Evolutionary conservation across 2,797 vertebrate species (phyloP).

Genomic region (Pteropus rufus): DNA sequence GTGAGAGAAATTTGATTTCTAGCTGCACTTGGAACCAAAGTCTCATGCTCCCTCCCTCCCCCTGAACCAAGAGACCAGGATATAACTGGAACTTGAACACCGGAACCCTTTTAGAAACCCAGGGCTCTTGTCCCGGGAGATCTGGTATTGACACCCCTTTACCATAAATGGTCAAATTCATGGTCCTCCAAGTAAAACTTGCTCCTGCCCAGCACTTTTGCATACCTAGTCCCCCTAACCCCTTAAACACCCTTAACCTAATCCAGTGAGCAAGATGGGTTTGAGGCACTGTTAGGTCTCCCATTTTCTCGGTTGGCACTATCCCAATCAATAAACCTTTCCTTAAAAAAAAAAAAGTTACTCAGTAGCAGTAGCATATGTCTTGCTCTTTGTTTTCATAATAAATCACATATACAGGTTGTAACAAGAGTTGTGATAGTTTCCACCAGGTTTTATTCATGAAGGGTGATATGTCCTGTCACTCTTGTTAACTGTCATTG

Average conservation of each 20-base stretch:
- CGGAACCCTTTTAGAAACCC: neutral
- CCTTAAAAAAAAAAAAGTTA: neutral
- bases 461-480: neutral
- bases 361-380: neutral
- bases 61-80: neutral
- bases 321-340: neutral
- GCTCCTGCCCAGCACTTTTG: too few relatives aligned
- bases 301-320: neutral
- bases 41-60: neutral
- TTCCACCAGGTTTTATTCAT: neutral
- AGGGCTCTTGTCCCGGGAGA: neutral
- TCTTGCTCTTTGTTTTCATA: slow-evolving; percentile 44
- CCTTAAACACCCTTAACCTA: neutral
- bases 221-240: neutral
- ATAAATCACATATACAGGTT: neutral
- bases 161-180: neutral
- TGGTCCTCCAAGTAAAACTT: neutral
- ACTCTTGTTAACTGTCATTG: neutral
- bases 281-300: neutral
- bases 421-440: neutral
- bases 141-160: neutral
- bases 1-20: neutral
- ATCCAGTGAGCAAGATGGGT: neutral
- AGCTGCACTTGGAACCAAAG: neutral
- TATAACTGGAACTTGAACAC: neutral